phyloP scores from a whole-genome alignment of 2,113 vertebrate genomes.

The Eublepharis macularius region DNA sequence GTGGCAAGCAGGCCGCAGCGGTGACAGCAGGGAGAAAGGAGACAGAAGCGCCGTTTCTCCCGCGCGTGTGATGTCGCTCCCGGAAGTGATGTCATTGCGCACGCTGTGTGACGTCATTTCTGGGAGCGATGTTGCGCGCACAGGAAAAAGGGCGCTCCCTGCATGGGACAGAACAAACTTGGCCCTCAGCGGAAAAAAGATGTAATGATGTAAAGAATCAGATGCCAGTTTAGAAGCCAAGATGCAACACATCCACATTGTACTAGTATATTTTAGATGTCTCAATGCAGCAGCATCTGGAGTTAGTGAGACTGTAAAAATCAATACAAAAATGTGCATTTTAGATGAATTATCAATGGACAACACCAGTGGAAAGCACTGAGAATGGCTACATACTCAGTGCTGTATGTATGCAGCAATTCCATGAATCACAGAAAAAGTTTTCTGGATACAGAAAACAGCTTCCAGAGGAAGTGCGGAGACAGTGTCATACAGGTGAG shows the following conservation, averaged over 20 bases:
- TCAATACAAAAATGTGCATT: not conserved
- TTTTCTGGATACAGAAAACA: not conserved
- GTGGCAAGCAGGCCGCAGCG: too few species aligned
- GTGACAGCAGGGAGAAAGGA: too few species aligned
- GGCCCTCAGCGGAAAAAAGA: too few species aligned
- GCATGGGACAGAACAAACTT: too few species aligned
- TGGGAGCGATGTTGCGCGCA: too few species aligned
- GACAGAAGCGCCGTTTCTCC: too few species aligned
- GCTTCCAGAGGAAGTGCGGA: not conserved
- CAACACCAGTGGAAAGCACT: not conserved
- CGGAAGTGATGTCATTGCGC: too few species aligned
- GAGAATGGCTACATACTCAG: not conserved
- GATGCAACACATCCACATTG: not conserved
- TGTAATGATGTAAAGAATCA: not conserved
- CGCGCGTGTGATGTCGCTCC: too few species aligned
- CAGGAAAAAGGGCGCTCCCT: too few species aligned
- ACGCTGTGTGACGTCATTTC: too few species aligned
- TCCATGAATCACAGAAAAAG: not conserved
- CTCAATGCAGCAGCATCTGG: not conserved
- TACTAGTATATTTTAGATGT: not conserved
- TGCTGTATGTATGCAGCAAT: not conserved
- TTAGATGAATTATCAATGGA: not conserved
- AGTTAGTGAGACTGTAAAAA: not conserved
- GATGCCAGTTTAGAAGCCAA: not conserved
- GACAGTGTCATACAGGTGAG: not conserved